Conservation (phyloP, 1,140 invertebrate species). For the Eubasilissa regina region DNA sequence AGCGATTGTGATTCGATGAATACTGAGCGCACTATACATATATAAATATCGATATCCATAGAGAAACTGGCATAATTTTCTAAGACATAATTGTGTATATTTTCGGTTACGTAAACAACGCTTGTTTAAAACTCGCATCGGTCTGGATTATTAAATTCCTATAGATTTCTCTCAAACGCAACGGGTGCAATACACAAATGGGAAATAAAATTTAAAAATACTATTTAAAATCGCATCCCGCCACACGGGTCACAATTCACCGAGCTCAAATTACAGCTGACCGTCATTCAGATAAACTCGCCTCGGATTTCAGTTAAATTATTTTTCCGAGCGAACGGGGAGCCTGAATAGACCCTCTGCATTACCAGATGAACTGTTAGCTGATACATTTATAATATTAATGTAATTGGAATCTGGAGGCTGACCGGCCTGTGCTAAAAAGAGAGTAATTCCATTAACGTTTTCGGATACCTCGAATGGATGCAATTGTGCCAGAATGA, state of each 20-base stretch:
- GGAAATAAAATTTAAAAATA: background rate
- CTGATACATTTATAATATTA: slow-evolving; percentile 28
- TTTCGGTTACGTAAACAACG: too few relatives aligned
- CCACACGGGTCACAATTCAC: slow-evolving; percentile 11
- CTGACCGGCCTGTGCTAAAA: slow-evolving; percentile 6
- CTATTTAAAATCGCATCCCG: background rate
- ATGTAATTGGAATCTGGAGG: slow-evolving; percentile 39
- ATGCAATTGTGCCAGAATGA: background rate
- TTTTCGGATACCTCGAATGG: slow-evolving; percentile 6
- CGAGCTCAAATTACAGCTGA: slow-evolving; percentile 28
- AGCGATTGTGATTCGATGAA: too few relatives aligned
- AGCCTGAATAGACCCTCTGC: slow-evolving; percentile 16
- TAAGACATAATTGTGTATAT: too few relatives aligned
- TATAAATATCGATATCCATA: too few relatives aligned
- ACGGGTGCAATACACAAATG: background rate
- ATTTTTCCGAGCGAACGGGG: slow-evolving; percentile 22
- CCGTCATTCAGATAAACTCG: slow-evolving; percentile 11
- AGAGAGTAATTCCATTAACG: slow-evolving; percentile 24
- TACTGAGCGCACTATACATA: too few relatives aligned
- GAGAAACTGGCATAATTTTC: too few relatives aligned
- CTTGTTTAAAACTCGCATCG: too few relatives aligned
- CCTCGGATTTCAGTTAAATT: slow-evolving; percentile 36
- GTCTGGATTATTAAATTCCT: too few relatives aligned
- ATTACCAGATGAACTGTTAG: slow-evolving; percentile 32
- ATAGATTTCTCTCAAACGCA: background rate